Evolutionary conservation across 2,797 vertebrate species (phyloP).

Genomic region (Notolabrus celidotus): DNA sequence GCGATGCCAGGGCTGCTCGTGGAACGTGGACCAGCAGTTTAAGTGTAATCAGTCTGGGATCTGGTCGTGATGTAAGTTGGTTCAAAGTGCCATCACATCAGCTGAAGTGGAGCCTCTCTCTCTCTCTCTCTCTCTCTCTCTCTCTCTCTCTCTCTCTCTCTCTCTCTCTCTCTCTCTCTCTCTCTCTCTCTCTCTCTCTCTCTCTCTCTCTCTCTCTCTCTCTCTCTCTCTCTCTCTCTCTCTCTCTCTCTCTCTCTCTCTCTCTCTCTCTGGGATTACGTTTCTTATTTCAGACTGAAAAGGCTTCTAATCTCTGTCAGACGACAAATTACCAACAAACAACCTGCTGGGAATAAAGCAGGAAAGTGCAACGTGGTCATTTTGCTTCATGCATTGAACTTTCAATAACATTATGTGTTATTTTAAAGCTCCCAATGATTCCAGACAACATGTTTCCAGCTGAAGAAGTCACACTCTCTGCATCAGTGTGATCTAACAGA

Average conservation of each 20-base stretch:
- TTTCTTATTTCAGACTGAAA: conserved; percentile 28
- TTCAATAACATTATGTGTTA: too few relatives aligned
- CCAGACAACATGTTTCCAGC: too few relatives aligned
- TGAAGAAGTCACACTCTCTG: neutral
- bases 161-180: neutral
- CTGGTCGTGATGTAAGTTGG: conserved; percentile 43
- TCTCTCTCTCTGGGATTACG: conserved; percentile 16
- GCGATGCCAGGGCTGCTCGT: conserved; percentile 18
- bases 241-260: neutral
- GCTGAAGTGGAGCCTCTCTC: neutral
- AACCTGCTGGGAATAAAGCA: neutral
- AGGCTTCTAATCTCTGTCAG: conserved; percentile 30
- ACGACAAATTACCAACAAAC: conserved; percentile 29
- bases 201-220: neutral
- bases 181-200: neutral
- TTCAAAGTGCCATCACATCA: conserved; percentile 11
- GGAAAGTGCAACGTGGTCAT: conserved; percentile 1
- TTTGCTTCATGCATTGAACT: neutral
- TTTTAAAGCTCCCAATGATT: too few relatives aligned
- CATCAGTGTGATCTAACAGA: neutral
- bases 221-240: neutral
- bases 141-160: neutral
- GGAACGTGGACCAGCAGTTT: conserved; percentile 36
- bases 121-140: neutral
- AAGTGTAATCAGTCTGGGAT: conserved; percentile 53